These are phyloP conservation scores for Neodiprion virginianus DNA, from an alignment of 1,140 invertebrate species.

Conservation along the genomic window DNA sequence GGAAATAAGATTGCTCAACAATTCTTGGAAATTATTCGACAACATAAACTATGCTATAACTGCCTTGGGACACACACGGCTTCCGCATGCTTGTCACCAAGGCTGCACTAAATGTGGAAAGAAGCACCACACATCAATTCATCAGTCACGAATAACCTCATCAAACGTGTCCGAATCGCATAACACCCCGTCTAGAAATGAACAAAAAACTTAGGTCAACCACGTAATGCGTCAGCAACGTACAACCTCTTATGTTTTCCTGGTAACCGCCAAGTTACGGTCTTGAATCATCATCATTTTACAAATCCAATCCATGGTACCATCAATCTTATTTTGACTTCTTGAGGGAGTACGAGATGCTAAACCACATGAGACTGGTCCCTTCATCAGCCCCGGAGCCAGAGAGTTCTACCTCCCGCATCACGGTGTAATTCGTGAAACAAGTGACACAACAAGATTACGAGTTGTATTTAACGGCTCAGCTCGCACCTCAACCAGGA, in stretches of 20 bases:
- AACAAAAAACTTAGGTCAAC: neutral
- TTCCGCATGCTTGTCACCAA: constrained; percentile 9
- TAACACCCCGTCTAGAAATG: neutral
- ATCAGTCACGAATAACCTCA: neutral
- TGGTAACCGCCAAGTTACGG: constrained; percentile 19
- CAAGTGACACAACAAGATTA: constrained; percentile 38
- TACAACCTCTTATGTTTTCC: neutral
- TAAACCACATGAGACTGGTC: constrained; percentile 31
- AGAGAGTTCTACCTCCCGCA: constrained; percentile 40
- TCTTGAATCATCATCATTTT: neutral
- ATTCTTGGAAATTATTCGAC: neutral
- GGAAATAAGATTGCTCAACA: constrained; percentile 8
- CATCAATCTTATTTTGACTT: constrained; percentile 28
- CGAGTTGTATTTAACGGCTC: constrained; percentile 53
- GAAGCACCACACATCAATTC: constrained; percentile 26
- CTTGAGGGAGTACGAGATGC: constrained; percentile 32
- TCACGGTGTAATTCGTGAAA: constrained; percentile 39
- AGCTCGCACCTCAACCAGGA: constrained; percentile 35
- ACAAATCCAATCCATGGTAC: constrained; percentile 25
- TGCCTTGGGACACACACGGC: constrained; percentile 20
- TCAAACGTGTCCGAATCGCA: no score
- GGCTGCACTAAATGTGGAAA: constrained; percentile 20
- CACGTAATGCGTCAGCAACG: neutral
- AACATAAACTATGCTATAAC: constrained; percentile 24
- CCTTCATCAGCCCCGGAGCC: neutral